Evolutionary conservation across 2,113 vertebrate species (phyloP).

Genomic region (Caracal caracal): DNA sequence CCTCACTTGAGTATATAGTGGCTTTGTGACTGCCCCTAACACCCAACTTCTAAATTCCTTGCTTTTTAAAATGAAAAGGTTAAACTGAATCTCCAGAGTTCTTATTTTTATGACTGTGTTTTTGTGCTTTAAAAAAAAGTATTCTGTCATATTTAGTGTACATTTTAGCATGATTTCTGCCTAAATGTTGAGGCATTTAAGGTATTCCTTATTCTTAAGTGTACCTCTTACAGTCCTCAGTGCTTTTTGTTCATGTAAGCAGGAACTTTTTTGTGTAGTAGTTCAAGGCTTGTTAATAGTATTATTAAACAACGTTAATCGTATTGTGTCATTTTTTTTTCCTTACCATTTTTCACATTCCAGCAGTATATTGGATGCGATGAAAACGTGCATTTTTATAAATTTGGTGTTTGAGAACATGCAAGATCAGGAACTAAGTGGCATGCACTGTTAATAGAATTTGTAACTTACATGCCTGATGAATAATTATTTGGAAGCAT

Average conservation of each 20-base stretch:
- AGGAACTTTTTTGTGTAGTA: neutral
- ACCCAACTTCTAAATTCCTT: slow-evolving; percentile 1
- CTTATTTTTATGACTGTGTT: slow-evolving; percentile 9
- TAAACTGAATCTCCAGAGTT: neutral
- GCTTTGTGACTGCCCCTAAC: neutral
- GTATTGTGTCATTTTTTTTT: neutral
- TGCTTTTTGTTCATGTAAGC: neutral
- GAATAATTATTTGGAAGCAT: slow-evolving; percentile 35
- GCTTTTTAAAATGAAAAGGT: slow-evolving; percentile 20
- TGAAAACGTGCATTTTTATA: neutral
- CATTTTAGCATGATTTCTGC: neutral
- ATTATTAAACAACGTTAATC: neutral
- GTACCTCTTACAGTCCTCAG: neutral
- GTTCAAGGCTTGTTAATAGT: neutral
- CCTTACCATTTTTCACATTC: neutral
- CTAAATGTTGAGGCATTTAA: neutral
- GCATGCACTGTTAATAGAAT: neutral
- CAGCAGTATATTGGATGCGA: neutral
- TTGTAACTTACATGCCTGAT: slow-evolving; percentile 20
- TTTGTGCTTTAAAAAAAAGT: neutral
- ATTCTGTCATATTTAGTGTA: neutral
- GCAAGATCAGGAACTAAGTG: neutral
- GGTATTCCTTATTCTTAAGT: neutral
- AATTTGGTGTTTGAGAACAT: neutral
- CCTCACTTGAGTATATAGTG: neutral